These are phyloP conservation scores for Xanthorhoe spadicearia DNA, from an alignment of 2,888 invertebrate species.

Conservation along the genomic window DNA sequence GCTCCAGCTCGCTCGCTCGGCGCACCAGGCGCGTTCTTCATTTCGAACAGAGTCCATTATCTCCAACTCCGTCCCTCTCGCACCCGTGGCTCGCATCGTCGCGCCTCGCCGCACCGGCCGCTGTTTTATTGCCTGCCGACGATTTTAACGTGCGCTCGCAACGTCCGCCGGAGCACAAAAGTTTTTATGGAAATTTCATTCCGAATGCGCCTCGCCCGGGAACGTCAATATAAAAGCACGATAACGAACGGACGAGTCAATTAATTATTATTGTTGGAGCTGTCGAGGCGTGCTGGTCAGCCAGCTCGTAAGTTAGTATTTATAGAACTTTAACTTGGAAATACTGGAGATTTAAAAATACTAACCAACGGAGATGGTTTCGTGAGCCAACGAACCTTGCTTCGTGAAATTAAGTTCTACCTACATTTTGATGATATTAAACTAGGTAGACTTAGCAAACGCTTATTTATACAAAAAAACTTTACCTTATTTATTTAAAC, in stretches of 20 bases:
- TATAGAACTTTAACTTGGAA: slow-evolving; percentile 51
- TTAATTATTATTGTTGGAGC: slow-evolving; percentile 85
- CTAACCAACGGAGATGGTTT: background rate
- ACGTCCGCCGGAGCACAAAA: slow-evolving; percentile 84
- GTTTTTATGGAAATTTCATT: slow-evolving; percentile 86
- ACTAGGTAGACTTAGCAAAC: background rate
- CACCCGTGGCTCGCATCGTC: slow-evolving; percentile 73
- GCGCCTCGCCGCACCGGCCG: slow-evolving; percentile 83
- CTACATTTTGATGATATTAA: background rate
- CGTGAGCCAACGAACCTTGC: background rate
- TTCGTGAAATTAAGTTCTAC: background rate
- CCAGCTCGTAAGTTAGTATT: slow-evolving; percentile 68
- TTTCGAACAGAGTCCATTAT: slow-evolving; percentile 83
- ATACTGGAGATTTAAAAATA: slow-evolving; percentile 9
- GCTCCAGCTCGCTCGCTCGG: slow-evolving; percentile 80
- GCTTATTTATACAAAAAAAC: background rate
- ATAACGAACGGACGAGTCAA: slow-evolving; percentile 85
- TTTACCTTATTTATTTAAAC: background rate
- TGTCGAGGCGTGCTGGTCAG: slow-evolving; percentile 75
- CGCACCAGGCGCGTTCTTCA: slow-evolving; percentile 81
- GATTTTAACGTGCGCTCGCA: slow-evolving; percentile 85
- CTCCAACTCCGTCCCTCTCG: slow-evolving; percentile 75
- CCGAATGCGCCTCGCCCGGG: slow-evolving; percentile 82
- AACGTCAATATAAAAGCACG: slow-evolving; percentile 84
- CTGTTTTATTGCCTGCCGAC: slow-evolving; percentile 85